Evolutionary conservation across 2,888 invertebrate species (phyloP).

Genomic region (Eilema depressum): DNA sequence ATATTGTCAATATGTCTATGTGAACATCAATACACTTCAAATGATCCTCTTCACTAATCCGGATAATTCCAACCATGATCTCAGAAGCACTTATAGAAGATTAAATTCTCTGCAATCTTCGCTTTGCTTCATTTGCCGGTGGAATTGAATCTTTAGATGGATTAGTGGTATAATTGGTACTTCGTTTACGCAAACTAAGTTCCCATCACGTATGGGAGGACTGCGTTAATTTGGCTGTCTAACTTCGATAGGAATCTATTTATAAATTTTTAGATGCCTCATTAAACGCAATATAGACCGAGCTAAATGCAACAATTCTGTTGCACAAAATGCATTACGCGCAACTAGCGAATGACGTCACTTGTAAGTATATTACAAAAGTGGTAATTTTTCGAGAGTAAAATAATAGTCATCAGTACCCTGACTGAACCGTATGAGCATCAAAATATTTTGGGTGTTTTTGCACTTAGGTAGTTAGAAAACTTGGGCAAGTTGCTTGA

Average conservation of each 20-base stretch:
- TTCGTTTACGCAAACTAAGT: background rate
- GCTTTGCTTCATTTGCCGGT: background rate
- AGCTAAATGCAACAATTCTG: too few relatives aligned
- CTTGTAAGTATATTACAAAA: too few relatives aligned
- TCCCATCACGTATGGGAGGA: background rate
- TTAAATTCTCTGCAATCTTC: background rate
- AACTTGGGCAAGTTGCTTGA: constrained; percentile 21
- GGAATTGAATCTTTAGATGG: background rate
- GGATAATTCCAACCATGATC: background rate
- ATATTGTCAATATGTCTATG: too few relatives aligned
- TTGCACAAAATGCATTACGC: too few relatives aligned
- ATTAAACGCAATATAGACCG: too few relatives aligned
- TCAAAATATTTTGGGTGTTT: constrained; percentile 10
- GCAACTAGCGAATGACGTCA: too few relatives aligned
- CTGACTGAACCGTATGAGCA: background rate
- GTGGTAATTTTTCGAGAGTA: too few relatives aligned
- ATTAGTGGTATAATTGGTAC: background rate
- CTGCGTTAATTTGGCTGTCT: background rate
- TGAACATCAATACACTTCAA: too few relatives aligned
- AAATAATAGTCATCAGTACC: too few relatives aligned
- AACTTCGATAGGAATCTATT: too few relatives aligned
- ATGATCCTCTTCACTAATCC: background rate
- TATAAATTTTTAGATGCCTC: too few relatives aligned
- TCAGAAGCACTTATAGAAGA: background rate
- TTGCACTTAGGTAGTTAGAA: background rate